Percentiles rank a stretch among this genome's conserved stretches.
phyloP scores from a whole-genome alignment of 2,113 vertebrate genomes.

The Crotalus viridis region DNA sequence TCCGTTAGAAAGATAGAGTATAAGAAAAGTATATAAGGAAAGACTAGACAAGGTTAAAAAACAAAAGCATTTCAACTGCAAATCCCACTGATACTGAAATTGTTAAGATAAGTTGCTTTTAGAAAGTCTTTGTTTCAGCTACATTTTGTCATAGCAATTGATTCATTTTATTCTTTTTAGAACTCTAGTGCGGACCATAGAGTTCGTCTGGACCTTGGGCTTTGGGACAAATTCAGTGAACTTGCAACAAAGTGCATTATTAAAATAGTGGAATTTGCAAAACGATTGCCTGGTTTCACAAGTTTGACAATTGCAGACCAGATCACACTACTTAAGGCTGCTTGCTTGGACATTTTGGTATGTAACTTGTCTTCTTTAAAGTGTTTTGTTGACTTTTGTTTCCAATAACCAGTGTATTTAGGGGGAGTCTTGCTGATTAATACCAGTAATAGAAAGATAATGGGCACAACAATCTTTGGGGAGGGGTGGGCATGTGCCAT shows the following conservation, averaged over 20 bases:
- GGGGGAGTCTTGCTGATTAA: not conserved
- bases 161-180: constrained; percentile 69
- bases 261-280: constrained; percentile 99
- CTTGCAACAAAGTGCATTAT: constrained; percentile 99
- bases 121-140: constrained; percentile 21
- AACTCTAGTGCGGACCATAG: constrained; percentile 96
- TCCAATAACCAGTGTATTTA: not conserved
- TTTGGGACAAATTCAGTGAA: constrained; percentile 99
- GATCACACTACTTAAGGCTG: constrained; percentile 93
- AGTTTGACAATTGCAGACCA: constrained; percentile 92
- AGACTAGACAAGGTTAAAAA: constrained; percentile 47
- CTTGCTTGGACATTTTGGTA: constrained; percentile 96
- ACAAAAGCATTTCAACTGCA: constrained; percentile 37
- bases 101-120: constrained; percentile 29
- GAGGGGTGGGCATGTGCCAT: not conserved
- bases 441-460: not conserved
- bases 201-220: constrained; percentile 92
- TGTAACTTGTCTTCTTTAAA: constrained; percentile 45
- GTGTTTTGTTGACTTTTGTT: not conserved
- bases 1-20: constrained; percentile 56
- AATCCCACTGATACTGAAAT: constrained; percentile 35
- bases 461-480: not conserved
- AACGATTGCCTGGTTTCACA: constrained; percentile 95
- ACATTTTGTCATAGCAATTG: constrained; percentile 22
- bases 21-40: constrained; percentile 46